Base-by-base conservation (phyloP, 2,113 vertebrate genomes). In the Gila orcuttii region DNA sequence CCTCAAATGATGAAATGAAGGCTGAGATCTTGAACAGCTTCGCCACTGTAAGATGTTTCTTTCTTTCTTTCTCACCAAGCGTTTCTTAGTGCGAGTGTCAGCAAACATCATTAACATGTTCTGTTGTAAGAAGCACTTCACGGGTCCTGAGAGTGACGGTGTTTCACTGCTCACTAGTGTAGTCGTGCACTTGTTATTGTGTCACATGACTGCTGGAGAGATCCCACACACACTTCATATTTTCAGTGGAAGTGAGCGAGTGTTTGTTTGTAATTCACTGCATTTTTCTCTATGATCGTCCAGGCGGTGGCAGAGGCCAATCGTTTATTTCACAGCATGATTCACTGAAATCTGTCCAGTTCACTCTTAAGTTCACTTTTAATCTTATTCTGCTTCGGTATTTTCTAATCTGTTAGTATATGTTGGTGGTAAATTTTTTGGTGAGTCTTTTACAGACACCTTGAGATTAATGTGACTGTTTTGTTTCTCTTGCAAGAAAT, bases 401-500 rank as follows among this genome's bases (percentile, higher is more conserved):
- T 87, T 93, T 91, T 90, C 76, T 90, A 85, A 85, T 31, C 87
- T 87, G 69, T 90, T 81, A 85, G 66, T 88, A 79, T 86, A 81
- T 73, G 75, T 91, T 73, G 62, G 87, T 92, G 87, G 84, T 91
- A 45, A 89, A 89, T 94, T 93, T 52, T 47, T 85, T 90, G 91
- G 93, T 94, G 91, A 92, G 86, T 92, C 92, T 90, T 94, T 93
- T 87, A 88, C 80, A 89, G 90, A 91, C 91, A 83, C 86, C 93
- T 95, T 92, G 73, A 89, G 91, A 82, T 91, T 91, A 83, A 85
- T 92, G 92, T 90, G 71, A 83, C 36, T 80, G 31, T 84, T 76
- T 45, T 83, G 31, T 82, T 76, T 79, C 91, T 92, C 90, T 90
- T 91, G 90, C 93, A 91, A 91, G 66, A 85, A 94, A 90, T 92